Evolutionary conservation across 1,140 invertebrate genomes (phyloP), one percentile per base, ranked within the genome.

Genomic region (Drosophila obscura): DNA sequence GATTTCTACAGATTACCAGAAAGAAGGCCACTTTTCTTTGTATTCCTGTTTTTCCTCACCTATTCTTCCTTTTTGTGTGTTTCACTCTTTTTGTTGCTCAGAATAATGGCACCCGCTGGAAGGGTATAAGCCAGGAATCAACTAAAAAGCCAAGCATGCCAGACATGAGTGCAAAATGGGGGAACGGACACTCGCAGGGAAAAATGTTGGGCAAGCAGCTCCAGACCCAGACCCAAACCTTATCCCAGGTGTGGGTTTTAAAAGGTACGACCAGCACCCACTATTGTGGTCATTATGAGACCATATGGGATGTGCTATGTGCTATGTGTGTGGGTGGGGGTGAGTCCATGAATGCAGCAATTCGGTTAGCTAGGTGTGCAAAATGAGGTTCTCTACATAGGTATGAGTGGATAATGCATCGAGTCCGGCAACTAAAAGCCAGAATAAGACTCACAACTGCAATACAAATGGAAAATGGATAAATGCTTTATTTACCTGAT

Each of bases 271-370:
- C 53, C 44, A 56, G 15, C 57, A 43, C 52, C 57, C 64, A 76
- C 68, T 76, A 76, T 77, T 44, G 57, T 56, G 73, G 73, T 63
- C 73, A 77, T 76, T 75, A 76, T 53, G 31, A 39, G 7, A 64
- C 53, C 53, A 74, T 43, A 35, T 5, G 35, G 35, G 11, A 39
- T 69, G 66, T 43, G 44, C 16, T 6, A 39, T 39, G 0, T 22
- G 48, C 13, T 46, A 24, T 24, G 22, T 24, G 22, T 24, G 8
- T 31, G 31, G 2, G 31, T 22, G 31, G 28, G 64, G 41, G 11
- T 39, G 49, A 24, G 49, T 45, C 46, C 44, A 31, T 43, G 31
- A 35, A 49, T 19, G 45, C 66, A n/a, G 35, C 57, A 26, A 58
- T 58, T 71, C 58, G 67, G 65, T 24, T 57, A 50, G 45, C 35